Evolutionary conservation across 2,113 vertebrate species (phyloP).

Genomic region (Felis catus): F.catus_Fca126_mat1.0 CM031415.1:186795501-186796000

Average conservation of each 20-base stretch:
- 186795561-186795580: conserved; percentile 24
- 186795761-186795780: background rate
- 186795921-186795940: background rate
- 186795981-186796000: background rate
- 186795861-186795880: background rate
- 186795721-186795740: background rate
- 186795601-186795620: background rate
- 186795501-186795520: background rate
- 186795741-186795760: conserved; percentile 26
- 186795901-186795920: background rate
- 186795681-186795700: background rate
- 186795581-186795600: conserved; percentile 33
- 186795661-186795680: conserved; percentile 21
- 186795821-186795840: background rate
- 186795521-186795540: conserved; percentile 35
- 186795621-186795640: conserved; percentile 36
- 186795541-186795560: conserved; percentile 24
- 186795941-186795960: background rate
- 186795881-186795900: background rate
- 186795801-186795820: background rate
- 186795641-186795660: background rate
- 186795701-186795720: background rate
- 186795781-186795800: conserved; percentile 20
- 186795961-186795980: background rate
- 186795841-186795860: background rate